Evolutionary conservation across 1,140 invertebrate genomes (phyloP).

Genomic region (Harlomillsia oculata): DNA sequence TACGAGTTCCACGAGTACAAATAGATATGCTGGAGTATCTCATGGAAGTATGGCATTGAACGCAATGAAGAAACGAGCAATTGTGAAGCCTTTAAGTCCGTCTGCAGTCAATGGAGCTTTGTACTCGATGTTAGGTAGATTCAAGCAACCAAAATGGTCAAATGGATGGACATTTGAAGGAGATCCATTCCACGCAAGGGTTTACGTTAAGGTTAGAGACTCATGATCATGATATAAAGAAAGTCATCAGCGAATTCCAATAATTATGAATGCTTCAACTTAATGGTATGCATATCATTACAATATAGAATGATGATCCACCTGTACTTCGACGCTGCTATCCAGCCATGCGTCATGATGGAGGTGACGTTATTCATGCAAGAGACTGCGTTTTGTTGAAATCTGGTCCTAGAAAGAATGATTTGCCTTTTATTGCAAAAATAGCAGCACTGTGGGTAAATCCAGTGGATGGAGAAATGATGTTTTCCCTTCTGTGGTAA

Average conservation of each 20-base stretch:
- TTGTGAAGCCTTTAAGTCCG: conserved; percentile 34
- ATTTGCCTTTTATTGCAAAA: conserved; percentile 88
- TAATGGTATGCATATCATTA: too few relatives aligned
- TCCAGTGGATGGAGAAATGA: conserved; percentile 68
- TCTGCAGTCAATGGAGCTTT: conserved; percentile 27
- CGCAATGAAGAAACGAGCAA: conserved; percentile 33
- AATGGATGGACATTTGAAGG: conserved; percentile 89
- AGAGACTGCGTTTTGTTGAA: conserved; percentile 81
- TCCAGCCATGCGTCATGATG: conserved; percentile 73
- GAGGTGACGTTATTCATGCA: conserved; percentile 71
- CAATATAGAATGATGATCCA: conserved; percentile 76
- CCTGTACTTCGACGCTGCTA: conserved; percentile 68
- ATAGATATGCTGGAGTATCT: background rate
- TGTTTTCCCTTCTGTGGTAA: conserved; percentile 33
- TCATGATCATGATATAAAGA: background rate
- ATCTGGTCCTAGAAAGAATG: conserved; percentile 68
- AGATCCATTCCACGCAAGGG: conserved; percentile 66
- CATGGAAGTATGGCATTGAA: conserved; percentile 23
- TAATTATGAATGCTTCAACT: too few relatives aligned
- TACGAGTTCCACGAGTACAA: background rate
- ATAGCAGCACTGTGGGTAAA: conserved; percentile 89
- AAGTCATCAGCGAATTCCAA: background rate
- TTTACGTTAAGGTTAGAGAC: conserved; percentile 67
- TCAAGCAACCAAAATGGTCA: conserved; percentile 59
- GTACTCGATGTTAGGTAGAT: conserved; percentile 7